phyloP scores from a whole-genome alignment of 2,113 vertebrate species.

The Saccopteryx leptura region DNA sequence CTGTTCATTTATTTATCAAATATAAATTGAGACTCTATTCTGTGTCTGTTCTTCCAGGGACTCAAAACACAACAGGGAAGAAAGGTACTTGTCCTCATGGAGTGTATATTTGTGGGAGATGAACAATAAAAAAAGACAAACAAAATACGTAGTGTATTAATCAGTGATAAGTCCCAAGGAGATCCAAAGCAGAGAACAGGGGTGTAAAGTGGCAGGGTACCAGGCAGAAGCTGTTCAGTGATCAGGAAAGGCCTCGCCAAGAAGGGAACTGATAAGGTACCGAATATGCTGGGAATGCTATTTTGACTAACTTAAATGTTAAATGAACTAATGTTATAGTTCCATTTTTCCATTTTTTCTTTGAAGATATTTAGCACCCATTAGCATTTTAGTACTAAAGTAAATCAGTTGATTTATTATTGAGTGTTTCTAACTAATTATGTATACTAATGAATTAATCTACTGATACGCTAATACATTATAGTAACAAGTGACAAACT shows the following conservation, averaged over 20 bases:
- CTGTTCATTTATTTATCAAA: not conserved
- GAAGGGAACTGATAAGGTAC: not conserved
- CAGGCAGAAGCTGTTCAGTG: not conserved
- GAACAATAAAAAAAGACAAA: not conserved
- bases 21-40: not conserved
- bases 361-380: not conserved
- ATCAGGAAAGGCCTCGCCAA: not conserved
- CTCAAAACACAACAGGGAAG: not conserved
- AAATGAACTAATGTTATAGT: not conserved
- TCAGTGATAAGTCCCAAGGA: not conserved
- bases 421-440: conserved; percentile 8
- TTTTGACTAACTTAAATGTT: not conserved
- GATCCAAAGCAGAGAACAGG: not conserved
- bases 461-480: not conserved
- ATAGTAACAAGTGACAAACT: not conserved
- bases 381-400: not conserved
- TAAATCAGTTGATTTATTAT: not conserved
- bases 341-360: not conserved
- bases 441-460: not conserved
- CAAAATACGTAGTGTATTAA: not conserved
- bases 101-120: not conserved
- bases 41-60: not conserved
- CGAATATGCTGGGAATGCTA: not conserved
- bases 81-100: not conserved
- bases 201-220: not conserved